Percentiles rank a stretch among this genome's conserved stretches.
Evolutionary conservation across 2,113 vertebrate species (phyloP).

Genomic region (Petrocephalus zakoni): DNA sequence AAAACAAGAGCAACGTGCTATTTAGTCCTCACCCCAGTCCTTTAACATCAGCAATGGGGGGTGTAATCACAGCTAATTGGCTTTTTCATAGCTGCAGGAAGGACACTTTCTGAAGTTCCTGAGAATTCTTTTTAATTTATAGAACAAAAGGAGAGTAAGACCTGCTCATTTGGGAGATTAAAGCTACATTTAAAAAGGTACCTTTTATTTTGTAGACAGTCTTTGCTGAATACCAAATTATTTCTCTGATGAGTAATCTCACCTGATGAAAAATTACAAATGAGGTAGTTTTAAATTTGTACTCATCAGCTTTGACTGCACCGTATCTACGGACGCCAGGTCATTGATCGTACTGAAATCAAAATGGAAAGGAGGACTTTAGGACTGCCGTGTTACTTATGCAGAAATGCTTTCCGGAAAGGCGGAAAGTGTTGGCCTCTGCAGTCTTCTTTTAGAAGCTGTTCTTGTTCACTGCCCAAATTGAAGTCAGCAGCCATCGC

Average conservation of each 20-base stretch:
- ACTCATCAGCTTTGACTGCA: not conserved
- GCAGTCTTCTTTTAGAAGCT: not conserved
- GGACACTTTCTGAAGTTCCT: not conserved
- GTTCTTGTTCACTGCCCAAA: not conserved
- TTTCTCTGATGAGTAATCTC: slow-evolving; percentile 7
- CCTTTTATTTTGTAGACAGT: not conserved
- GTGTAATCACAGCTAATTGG: slow-evolving; percentile 19
- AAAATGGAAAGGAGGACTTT: not conserved
- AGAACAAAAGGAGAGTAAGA: slow-evolving; percentile 12
- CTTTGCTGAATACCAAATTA: not conserved
- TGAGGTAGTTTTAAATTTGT: not conserved
- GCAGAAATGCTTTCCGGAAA: not conserved
- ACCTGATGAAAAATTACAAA: slow-evolving; percentile 4
- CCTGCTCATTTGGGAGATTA: not conserved
- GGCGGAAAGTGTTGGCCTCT: not conserved
- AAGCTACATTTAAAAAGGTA: not conserved
- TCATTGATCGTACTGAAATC: not conserved
- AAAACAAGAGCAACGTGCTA: not conserved
- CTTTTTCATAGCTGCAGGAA: slow-evolving; percentile 15
- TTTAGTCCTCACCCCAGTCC: not conserved
- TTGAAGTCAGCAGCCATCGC: not conserved
- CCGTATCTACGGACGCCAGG: not conserved
- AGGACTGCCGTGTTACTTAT: not conserved
- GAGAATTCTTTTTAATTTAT: slow-evolving; percentile 16
- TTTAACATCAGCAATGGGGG: not conserved